Evolutionary conservation across 2,113 vertebrate species (phyloP), one percentile per base, ranked within the genome.

Genomic region (Rhinogobius similis): DNA sequence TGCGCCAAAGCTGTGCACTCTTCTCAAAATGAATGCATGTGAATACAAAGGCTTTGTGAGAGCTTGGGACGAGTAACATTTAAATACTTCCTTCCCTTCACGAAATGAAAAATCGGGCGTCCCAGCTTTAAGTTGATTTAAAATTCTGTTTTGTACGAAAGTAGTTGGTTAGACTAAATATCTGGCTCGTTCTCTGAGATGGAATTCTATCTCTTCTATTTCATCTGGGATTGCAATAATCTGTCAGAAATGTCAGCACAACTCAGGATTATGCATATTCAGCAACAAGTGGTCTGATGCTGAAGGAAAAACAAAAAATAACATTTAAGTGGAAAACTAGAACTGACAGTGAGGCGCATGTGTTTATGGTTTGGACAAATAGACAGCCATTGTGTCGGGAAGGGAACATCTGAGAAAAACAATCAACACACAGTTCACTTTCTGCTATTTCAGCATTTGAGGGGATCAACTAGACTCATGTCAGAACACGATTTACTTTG

Each of bases 391-490:
- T 61, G 58, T 61, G 58, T 36, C 11, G 16, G 38, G 29, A 36
- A 38, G 29, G 29, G 29, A 61, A 61, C 55, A 32, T 29, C n/a
- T n/a, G n/a, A n/a, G n/a, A n/a, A n/a, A n/a, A n/a, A n/a, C 27
- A 10, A 18, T 59, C 29, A 59, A 59, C 27, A 32, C 13, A 6
- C 26, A 59, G 16, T 59, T 18, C 16, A 20, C 56, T 59, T 56
- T 56, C 24, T 56, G 53, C 53, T 56, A 27, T 56, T 56, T 56
- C 53, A 56, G 53, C 53, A 56, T 56, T 56, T 56, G 24, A 56
- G 24, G 24, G 50, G 21, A 53, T 53, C n/a, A 53, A 23, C 50
- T 4, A 53, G 52, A 12, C 52, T 26, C 11, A 26, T 27, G 23
- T 27, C 53, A 56, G 26, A 56, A 56, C 23, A 56, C 12, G 5